Base-by-base conservation (phyloP, 1,140 invertebrate genomes). In the Drosophila mojavensis region DNA sequence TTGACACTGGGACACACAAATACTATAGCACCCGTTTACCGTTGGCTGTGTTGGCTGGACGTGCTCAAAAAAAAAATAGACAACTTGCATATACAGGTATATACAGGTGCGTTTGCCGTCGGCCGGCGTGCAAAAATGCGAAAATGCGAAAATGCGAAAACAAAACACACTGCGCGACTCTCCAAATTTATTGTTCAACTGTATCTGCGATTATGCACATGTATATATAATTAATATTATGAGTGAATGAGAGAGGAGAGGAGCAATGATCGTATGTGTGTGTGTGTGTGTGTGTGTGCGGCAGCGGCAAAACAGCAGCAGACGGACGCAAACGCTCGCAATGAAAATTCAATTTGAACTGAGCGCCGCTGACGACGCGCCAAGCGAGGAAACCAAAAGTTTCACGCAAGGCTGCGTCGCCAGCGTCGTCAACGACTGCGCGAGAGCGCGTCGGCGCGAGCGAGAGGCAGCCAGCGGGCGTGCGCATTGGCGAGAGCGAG, bases 261-360 rank as follows among this genome's bases (percentile, higher is more conserved):
- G 28, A 28, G 10, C 0, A 33, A 30, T n/a, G 54, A 20, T 36
- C 13, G 54, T 6, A 33, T 20, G 15, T 41, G 55, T 58, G n/a
- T 26, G 20, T 43, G 1, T 41, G 15, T 56, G 10, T 24, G 54
- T 63, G 33, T 51, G 51, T 54, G 71, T 51, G 54, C 43, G 66
- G 20, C 67, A 59, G 59, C 68, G 56, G 66, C 66, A 63, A 36
- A 60, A 61, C 36, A 66, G 80, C 75, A 63, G 62, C 64, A 65
- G 59, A 75, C 71, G 66, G 66, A 81, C 78, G 72, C 78, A 78
- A 81, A 63, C 81, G 86, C 81, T 89, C 90, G 86, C 90, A 84
- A 82, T 88, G 90, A 85, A 89, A 90, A 90, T 90, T 91, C 79
- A 89, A 89, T 89, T 91, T 88, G 71, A 91, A 90, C 82, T 91